Evolutionary conservation across 2,113 vertebrate species (phyloP).

Genomic region (Anguilla japonica): DNA sequence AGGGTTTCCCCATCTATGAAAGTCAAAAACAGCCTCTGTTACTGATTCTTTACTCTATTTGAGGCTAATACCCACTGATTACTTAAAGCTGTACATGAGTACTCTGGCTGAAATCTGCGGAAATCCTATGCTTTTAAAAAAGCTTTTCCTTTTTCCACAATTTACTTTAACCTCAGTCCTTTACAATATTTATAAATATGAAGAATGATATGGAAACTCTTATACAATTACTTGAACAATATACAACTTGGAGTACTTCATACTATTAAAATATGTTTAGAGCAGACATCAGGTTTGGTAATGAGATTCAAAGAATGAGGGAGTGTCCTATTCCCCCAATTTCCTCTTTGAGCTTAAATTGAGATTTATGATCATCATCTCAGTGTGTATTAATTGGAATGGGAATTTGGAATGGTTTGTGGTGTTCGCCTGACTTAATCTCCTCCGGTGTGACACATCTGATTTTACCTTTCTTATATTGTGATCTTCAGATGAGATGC

Average conservation of each 20-base stretch:
- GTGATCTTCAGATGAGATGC: neutral
- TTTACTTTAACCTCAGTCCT: slow-evolving; percentile 4
- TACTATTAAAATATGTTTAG: neutral
- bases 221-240: neutral
- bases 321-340: neutral
- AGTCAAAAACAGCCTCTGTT: slow-evolving; percentile 30
- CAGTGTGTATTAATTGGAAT: neutral
- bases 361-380: too few species aligned
- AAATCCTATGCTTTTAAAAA: neutral
- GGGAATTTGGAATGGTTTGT: neutral
- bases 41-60: slow-evolving; percentile 13
- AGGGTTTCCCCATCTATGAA: slow-evolving; percentile 32
- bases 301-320: neutral
- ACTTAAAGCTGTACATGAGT: neutral
- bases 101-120: slow-evolving; percentile 9
- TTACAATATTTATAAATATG: neutral
- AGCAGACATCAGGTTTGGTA: neutral
- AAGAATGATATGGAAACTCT: neutral
- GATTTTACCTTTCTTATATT: neutral
- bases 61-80: neutral
- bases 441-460: neutral
- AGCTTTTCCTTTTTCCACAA: neutral
- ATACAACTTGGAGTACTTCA: neutral
- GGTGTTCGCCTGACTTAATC: neutral
- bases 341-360: neutral